Evolutionary conservation across 1,140 invertebrate genomes (phyloP), one percentile per base, ranked within the genome.

Genomic region (Cydia splendana): DNA sequence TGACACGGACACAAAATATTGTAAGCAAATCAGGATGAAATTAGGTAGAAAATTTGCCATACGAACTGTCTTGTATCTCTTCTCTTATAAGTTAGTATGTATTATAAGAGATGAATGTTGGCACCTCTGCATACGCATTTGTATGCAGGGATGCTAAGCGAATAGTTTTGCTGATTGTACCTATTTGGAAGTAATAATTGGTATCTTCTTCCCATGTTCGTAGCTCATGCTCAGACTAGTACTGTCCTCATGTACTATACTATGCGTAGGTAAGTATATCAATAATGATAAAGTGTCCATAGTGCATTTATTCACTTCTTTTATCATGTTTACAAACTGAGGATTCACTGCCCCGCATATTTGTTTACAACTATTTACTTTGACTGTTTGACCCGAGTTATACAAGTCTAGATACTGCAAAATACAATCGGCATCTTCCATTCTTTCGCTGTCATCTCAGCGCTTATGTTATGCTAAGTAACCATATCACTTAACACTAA

Each of bases 241-340:
- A 0, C 13, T 53, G 51, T 6, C 15, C 15, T 51, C 48, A 51
- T 15, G 10, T n/a, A 53, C 4, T 53, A 2, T n/a, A 53, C 15
- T 10, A 5, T 53, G 5, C 51, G 51, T 53, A 53, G 51, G 51
- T 53, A 53, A n/a, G 51, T 53, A 18, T 53, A 18, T 6, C 42
- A 53, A 24, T n/a, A 4, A 53, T 18, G 51, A 53, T 53, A 53
- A 53, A n/a, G 51, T 53, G n/a, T n/a, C 5, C 51, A 53, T 53
- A 53, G n/a, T 53, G n/a, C 51, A 53, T 53, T 62, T 62, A 5
- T n/a, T 15, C 18, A 62, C 2, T 62, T 62, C 53, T 57, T 62
- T 62, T 62, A 62, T 62, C 57, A 9, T 62, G 57, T 62, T 62
- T 62, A 62, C 57, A 9, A n/a, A n/a, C 51, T 24, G 20, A 62